These are phyloP conservation scores for Alentia gelatinosa DNA, from an alignment of 2,888 invertebrate species.

Conservation along the genomic window DNA sequence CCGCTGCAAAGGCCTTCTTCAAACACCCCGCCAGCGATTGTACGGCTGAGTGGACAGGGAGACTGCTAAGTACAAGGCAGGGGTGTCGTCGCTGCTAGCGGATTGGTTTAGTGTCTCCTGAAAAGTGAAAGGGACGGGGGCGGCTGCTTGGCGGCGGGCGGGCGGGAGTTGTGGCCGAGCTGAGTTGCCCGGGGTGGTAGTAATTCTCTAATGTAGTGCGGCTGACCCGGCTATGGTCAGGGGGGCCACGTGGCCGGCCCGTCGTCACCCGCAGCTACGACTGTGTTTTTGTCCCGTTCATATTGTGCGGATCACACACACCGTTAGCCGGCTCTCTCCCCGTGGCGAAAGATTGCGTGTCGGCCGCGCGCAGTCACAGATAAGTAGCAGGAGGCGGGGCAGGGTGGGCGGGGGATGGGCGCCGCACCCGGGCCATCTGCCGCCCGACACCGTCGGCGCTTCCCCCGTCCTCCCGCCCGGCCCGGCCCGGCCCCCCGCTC, in stretches of 20 bases:
- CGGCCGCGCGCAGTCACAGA: not conserved
- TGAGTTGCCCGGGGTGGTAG: slow-evolving; percentile 8
- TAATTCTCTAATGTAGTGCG: slow-evolving; percentile 33
- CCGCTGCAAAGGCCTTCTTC: not conserved
- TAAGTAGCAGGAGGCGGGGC: slow-evolving; percentile 33
- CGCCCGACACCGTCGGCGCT: not conserved
- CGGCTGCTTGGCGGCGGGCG: not conserved
- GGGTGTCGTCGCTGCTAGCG: not conserved
- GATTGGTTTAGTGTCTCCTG: not conserved
- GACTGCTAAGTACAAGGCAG: slow-evolving; percentile 28
- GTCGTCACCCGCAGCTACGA: slow-evolving; percentile 27
- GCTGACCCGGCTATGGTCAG: slow-evolving; percentile 9
- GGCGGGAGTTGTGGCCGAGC: not conserved
- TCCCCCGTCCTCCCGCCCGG: not conserved
- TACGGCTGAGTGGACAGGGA: not conserved
- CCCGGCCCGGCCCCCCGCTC: not conserved
- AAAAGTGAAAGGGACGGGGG: not conserved
- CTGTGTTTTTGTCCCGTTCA: slow-evolving; percentile 49
- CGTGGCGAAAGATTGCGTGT: slow-evolving; percentile 49
- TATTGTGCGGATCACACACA: slow-evolving; percentile 29
- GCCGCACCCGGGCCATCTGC: not conserved
- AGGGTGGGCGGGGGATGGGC: not conserved
- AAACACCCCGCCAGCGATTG: not conserved
- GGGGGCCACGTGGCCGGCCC: not conserved
- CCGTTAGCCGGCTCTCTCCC: slow-evolving; percentile 15